Base-by-base conservation (phyloP, 1,140 invertebrate genomes). In the Magallana gigas region DNA sequence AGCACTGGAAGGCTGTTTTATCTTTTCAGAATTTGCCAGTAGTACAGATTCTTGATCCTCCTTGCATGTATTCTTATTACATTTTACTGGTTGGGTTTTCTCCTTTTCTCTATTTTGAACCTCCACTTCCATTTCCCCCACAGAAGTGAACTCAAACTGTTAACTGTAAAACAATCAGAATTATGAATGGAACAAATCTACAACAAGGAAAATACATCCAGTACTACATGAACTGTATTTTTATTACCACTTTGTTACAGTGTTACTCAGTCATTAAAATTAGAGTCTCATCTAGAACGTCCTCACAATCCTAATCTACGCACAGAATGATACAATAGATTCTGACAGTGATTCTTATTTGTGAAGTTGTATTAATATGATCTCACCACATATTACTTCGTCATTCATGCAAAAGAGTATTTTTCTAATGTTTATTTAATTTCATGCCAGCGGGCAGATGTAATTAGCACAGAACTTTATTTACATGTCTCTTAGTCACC, bases 381-480 rank as follows among this genome's bases (percentile, higher is more conserved):
- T 76, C 11, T 29, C 12, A 76, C 68, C 68, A 76, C 68, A 76
- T 29, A 76, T 48, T 48, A 4, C 36, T 76, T 18, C 29, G 36
- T 76, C 68, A 76, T 76, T 76, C 68, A 36, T 76, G 68, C 68
- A 76, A 36, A 76, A 76, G 68, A 76, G 18, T 23, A 1, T 76
- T 76, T 76, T 18, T 29, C 8, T 36, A 11, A 29, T 12, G 12
- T 12, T 76, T 36, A 76, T 76, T 76, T 76, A 76, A 76, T 76
- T 76, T 36, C 8, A 12, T 76, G 68, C 14, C 23, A 76, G 18
- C 23, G 23, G 36, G 68, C 68, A 76, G 68, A 76, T 29, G 68
- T 76, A 76, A 76, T 76, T 76, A 76, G 68, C 36, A 12, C 23
- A 76, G 68, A 29, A 29, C 11, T 29, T 76, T 29, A 76, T 76